A percentile compares a stretch with the other conserved stretches of the same genome.
phyloP scores from a whole-genome alignment of 1,140 invertebrate genomes.

The Hycleus phaleratus region DNA sequence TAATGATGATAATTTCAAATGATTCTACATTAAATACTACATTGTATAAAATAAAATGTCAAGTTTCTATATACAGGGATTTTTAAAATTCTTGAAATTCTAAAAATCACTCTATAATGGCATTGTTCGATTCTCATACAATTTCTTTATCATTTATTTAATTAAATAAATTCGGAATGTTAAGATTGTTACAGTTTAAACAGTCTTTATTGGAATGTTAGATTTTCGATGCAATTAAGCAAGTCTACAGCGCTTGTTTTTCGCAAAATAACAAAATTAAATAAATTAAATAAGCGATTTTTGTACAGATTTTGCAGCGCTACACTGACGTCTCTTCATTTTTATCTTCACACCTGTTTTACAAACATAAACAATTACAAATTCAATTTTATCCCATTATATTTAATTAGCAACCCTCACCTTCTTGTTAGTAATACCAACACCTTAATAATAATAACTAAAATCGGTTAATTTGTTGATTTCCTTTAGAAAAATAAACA shows the following conservation, averaged over 20 bases:
- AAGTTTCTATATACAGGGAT: not conserved
- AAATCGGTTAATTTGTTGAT: not conserved
- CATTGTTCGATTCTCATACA: constrained; percentile 2
- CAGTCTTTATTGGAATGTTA: constrained; percentile 18
- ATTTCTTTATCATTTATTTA: constrained; percentile 3
- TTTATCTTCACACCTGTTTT: constrained; percentile 48
- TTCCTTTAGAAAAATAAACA: constrained; percentile 1
- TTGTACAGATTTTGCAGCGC: constrained; percentile 22
- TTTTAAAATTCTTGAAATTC: not conserved
- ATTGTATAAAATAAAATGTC: constrained; percentile 3
- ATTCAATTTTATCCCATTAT: constrained; percentile 22
- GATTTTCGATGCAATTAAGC: not conserved
- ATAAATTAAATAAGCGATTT: constrained; percentile 17
- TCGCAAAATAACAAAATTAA: not conserved
- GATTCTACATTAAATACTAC: constrained; percentile 7
- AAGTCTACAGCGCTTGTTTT: not conserved
- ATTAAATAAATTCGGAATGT: constrained; percentile 21
- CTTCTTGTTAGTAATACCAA: constrained; percentile 40
- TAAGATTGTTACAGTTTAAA: constrained; percentile 21
- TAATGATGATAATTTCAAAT: not conserved
- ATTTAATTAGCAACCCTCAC: constrained; percentile 7
- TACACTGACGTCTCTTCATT: constrained; percentile 52
- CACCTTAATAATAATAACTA: constrained; percentile 33
- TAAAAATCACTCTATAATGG: not conserved
- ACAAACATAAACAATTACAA: constrained; percentile 30